Evolutionary conservation across 2,113 vertebrate species (phyloP).

Genomic region (Amia ocellicauda): DNA sequence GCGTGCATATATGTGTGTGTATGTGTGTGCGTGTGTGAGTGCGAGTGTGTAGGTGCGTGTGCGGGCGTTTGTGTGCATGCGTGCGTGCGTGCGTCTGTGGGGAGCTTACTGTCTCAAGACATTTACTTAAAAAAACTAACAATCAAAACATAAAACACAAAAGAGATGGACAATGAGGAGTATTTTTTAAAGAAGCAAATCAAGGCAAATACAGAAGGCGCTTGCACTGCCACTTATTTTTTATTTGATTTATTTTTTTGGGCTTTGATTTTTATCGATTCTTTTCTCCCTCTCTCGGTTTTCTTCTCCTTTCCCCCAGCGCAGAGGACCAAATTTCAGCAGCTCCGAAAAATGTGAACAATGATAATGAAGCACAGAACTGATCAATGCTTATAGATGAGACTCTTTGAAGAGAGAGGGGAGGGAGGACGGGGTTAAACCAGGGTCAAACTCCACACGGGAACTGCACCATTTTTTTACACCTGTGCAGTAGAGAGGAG

Average conservation of each 20-base stretch:
- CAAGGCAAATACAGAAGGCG: conserved; percentile 41
- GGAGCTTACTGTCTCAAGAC: conserved; percentile 58
- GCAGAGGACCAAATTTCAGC: conserved; percentile 30
- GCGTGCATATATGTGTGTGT: conserved; percentile 48
- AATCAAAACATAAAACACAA: conserved; percentile 44
- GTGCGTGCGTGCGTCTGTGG: no score
- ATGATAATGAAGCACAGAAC: no score
- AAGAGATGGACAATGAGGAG: not conserved
- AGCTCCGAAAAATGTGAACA: no score
- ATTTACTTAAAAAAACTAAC: conserved; percentile 43
- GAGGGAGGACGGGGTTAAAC: no score
- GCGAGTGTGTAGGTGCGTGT: conserved; percentile 28
- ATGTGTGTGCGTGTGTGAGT: conserved; percentile 37
- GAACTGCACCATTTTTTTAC: no score
- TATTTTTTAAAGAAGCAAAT: conserved; percentile 4
- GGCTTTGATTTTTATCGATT: not conserved
- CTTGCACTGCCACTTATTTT: conserved; percentile 64
- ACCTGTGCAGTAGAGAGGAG: no score
- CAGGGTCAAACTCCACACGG: no score
- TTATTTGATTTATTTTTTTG: conserved; percentile 33
- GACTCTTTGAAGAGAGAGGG: conserved; percentile 9
- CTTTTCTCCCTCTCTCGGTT: conserved; percentile 15
- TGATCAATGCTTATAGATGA: no score
- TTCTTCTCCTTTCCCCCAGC: conserved; percentile 18
- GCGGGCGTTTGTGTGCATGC: conserved; percentile 54